Conservation (phyloP, 2,888 invertebrate species). For the Cryptocephalus moraei region DNA sequence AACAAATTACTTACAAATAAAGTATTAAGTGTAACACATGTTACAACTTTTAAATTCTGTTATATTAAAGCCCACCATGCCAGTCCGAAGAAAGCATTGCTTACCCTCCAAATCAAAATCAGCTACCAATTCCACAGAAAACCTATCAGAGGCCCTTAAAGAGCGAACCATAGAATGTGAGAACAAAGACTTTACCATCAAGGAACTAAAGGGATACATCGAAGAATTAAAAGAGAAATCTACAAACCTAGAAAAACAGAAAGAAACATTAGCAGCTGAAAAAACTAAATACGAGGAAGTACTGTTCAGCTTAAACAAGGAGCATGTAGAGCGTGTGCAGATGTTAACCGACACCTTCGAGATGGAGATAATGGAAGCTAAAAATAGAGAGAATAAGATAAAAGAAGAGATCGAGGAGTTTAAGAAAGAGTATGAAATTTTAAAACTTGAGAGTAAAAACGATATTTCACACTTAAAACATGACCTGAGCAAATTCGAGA, state of each 20-base stretch:
- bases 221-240: slow-evolving; percentile 42
- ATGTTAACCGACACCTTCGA: slow-evolving; percentile 34
- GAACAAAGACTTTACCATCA: slow-evolving; percentile 42
- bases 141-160: slow-evolving; percentile 35
- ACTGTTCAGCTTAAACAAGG: slow-evolving; percentile 36
- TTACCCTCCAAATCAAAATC: slow-evolving; percentile 6
- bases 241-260: slow-evolving; percentile 34
- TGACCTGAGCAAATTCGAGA: not conserved
- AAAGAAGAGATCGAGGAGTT: slow-evolving; percentile 12
- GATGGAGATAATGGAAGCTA: slow-evolving; percentile 37
- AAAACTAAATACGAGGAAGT: slow-evolving; percentile 35
- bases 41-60: too few species aligned
- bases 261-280: slow-evolving; percentile 33
- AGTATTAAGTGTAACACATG: slow-evolving; percentile 1
- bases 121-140: slow-evolving; percentile 5
- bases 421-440: slow-evolving; percentile 10
- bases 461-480: slow-evolving; percentile 3
- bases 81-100: not conserved
- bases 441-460: slow-evolving; percentile 4
- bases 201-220: slow-evolving; percentile 41
- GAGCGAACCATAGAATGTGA: slow-evolving; percentile 45
- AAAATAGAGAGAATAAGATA: slow-evolving; percentile 30
- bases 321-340: slow-evolving; percentile 36
- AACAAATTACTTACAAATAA: not conserved
- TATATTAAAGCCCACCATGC: too few species aligned